phyloP scores from a whole-genome alignment of 2,888 invertebrate genomes.

The Melinaea menophilus region DNA sequence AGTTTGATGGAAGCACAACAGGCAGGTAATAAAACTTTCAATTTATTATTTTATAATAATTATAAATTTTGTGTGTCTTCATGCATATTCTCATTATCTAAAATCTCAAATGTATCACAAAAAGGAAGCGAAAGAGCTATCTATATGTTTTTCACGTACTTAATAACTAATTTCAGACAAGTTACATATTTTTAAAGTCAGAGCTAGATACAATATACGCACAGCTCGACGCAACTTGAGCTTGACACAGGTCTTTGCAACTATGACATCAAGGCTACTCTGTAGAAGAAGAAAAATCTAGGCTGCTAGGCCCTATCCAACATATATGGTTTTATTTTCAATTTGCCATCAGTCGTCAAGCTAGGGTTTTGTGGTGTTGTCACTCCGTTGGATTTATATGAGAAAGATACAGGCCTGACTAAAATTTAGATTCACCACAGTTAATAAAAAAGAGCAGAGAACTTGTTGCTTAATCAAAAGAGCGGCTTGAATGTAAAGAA shows the following conservation, averaged over 20 bases:
- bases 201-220: conserved; percentile 95
- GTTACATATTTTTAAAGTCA: conserved; percentile 87
- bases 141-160: conserved; percentile 94
- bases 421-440: conserved; percentile 90
- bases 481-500: conserved; percentile 89
- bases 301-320: conserved; percentile 84
- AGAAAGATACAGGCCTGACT: conserved; percentile 91
- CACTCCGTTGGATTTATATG: conserved; percentile 93
- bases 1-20: too few relatives aligned
- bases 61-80: too few relatives aligned
- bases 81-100: not conserved
- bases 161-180: conserved; percentile 94
- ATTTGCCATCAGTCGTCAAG: conserved; percentile 94
- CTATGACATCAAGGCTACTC: conserved; percentile 98
- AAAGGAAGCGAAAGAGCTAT: conserved; percentile 90
- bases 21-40: too few relatives aligned
- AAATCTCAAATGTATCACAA: conserved; percentile 81
- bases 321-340: conserved; percentile 94
- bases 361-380: conserved; percentile 90
- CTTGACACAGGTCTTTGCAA: conserved; percentile 90
- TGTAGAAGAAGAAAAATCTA: conserved; percentile 91
- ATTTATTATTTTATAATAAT: too few relatives aligned
- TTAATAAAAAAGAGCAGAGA: conserved; percentile 89
- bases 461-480: conserved; percentile 85
- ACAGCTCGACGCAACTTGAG: conserved; percentile 82